These are phyloP conservation scores for Folsomia candida DNA, from an alignment of 2,888 invertebrate genomes.

Conservation along the genomic window DNA sequence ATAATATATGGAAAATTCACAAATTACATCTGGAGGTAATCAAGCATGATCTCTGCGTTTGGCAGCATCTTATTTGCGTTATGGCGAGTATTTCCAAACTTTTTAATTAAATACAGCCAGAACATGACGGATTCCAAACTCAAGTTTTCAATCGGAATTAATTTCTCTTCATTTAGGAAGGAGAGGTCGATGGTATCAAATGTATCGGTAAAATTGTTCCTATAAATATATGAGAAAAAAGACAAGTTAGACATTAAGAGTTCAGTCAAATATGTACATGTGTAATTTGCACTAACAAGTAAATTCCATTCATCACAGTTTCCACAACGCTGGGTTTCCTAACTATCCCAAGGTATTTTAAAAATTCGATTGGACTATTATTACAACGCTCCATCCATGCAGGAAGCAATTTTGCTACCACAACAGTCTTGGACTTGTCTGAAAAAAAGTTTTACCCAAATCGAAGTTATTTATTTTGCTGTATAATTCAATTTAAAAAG, in stretches of 20 bases:
- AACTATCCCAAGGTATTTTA: slow-evolving; percentile 12
- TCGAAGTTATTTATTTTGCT: no score
- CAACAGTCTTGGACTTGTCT: slow-evolving; percentile 2
- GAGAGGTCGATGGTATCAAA: slow-evolving; percentile 19
- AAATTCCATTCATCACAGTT: neutral
- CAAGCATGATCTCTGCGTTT: neutral
- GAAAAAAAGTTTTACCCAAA: neutral
- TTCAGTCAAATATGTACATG: no score
- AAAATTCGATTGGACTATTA: slow-evolving; percentile 18
- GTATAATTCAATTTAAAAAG: no score
- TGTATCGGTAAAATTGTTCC: slow-evolving; percentile 24
- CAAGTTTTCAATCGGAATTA: slow-evolving; percentile 19
- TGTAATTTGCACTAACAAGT: neutral
- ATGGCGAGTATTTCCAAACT: slow-evolving; percentile 16
- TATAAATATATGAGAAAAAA: slow-evolving; percentile 3
- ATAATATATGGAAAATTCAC: neutral
- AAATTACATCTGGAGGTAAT: slow-evolving; percentile 9
- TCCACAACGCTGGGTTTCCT: slow-evolving; percentile 9
- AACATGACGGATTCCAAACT: slow-evolving; percentile 20
- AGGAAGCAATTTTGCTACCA: slow-evolving; percentile 19
- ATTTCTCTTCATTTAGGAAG: slow-evolving; percentile 21
- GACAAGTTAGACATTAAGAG: no score
- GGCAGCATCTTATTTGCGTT: slow-evolving; percentile 19
- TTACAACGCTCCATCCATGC: slow-evolving; percentile 22
- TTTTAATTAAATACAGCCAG: slow-evolving; percentile 23